These are phyloP conservation scores for Campopleginae sp. DNA, from an alignment of 2,888 invertebrate genomes.

Conservation along the genomic window DNA sequence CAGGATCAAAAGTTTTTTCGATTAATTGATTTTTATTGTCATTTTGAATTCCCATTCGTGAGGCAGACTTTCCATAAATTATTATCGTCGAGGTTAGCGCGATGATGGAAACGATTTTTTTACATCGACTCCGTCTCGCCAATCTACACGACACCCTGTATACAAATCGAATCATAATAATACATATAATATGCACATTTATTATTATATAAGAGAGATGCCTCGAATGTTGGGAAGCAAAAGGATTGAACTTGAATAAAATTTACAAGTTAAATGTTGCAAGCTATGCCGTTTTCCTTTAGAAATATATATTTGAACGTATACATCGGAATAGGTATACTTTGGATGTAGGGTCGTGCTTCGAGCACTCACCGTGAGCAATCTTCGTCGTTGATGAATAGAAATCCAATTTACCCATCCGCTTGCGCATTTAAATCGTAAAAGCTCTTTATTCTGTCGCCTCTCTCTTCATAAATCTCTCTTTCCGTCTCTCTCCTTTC, in stretches of 20 bases:
- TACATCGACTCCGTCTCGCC: too few relatives aligned
- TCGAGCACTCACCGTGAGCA: constrained; percentile 53
- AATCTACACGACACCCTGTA: neutral
- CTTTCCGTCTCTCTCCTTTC: constrained; percentile 24
- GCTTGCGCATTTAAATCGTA: constrained; percentile 56
- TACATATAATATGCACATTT: constrained; percentile 11
- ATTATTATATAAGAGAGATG: neutral
- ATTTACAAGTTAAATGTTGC: constrained; percentile 7
- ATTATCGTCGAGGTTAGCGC: neutral
- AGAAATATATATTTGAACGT: constrained; percentile 24
- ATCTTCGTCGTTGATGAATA: constrained; percentile 62
- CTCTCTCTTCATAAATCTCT: constrained; percentile 13
- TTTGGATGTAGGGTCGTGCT: constrained; percentile 31
- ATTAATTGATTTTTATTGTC: neutral
- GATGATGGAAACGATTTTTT: neutral
- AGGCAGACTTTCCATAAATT: neutral
- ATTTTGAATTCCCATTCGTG: neutral
- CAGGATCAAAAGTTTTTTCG: neutral
- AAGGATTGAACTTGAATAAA: neutral
- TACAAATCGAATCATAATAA: constrained; percentile 1
- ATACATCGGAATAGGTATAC: constrained; percentile 28
- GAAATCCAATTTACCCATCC: constrained; percentile 61
- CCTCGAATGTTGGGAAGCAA: neutral
- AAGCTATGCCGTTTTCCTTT: neutral
- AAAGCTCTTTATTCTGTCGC: constrained; percentile 35